Percentiles rank a stretch among this genome's conserved stretches.
Evolutionary conservation across 2,797 vertebrate species (phyloP).

Genomic region (Scolopax rusticola): DNA sequence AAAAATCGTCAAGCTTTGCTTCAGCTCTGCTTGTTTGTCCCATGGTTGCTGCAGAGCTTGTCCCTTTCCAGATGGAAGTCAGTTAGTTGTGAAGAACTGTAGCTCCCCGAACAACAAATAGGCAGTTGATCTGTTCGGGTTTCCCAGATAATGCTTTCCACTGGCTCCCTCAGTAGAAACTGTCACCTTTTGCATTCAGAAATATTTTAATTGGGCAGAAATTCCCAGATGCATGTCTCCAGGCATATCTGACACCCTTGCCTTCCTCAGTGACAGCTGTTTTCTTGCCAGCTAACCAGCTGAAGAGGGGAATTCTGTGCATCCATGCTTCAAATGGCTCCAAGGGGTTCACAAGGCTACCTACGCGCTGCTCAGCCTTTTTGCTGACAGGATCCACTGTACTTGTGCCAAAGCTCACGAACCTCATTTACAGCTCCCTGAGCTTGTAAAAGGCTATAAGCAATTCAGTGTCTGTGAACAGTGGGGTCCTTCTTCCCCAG

Average conservation of each 20-base stretch:
- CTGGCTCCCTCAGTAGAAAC: not conserved
- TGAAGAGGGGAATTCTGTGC: not conserved
- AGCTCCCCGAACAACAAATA: accelerated
- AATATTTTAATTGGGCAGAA: slow-evolving; percentile 54
- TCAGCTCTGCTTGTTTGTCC: not conserved
- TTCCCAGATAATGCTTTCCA: not conserved
- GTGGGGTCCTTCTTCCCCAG: slow-evolving; percentile 27
- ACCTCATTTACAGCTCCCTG: not conserved
- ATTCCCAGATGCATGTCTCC: slow-evolving; percentile 12
- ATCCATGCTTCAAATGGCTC: not conserved
- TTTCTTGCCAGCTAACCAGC: not conserved
- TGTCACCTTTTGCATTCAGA: slow-evolving; percentile 2
- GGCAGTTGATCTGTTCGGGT: not conserved
- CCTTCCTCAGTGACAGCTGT: slow-evolving; percentile 33
- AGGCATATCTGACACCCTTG: slow-evolving; percentile 35
- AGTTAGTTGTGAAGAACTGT: not conserved
- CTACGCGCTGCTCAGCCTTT: not conserved
- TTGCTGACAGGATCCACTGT: slow-evolving; percentile 9
- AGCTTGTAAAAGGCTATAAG: slow-evolving; percentile 51
- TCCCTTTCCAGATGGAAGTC: not conserved
- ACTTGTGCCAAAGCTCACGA: not conserved
- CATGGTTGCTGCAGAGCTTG: not conserved
- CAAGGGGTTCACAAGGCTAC: not conserved
- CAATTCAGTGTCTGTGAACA: slow-evolving; percentile 39
- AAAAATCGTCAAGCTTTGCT: not conserved